phyloP scores from a whole-genome alignment of 2,797 vertebrate species.

The Anas flavirostris region DNA sequence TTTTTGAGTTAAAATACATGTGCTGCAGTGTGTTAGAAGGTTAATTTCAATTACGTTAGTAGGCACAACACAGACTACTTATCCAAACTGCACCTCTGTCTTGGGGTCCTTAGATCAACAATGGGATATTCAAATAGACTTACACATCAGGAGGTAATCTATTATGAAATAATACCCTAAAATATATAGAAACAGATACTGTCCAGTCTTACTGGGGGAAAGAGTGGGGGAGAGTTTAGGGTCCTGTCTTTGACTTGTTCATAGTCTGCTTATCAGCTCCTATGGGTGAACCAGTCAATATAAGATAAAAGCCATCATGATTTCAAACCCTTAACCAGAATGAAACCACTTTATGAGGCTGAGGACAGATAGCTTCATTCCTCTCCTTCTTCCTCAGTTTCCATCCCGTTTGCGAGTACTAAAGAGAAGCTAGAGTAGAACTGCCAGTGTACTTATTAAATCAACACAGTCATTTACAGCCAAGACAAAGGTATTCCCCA shows the following conservation, averaged over 20 bases:
- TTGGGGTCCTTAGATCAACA: background rate
- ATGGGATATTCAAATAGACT: background rate
- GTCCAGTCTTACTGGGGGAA: background rate
- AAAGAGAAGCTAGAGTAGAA: background rate
- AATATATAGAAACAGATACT: background rate
- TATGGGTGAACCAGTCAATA: background rate
- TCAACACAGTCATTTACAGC: slow-evolving; percentile 47
- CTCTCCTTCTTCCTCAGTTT: background rate
- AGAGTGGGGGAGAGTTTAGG: background rate
- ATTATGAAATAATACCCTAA: background rate
- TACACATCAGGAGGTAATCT: background rate
- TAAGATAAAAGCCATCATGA: background rate
- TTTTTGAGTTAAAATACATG: background rate
- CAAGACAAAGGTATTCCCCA: slow-evolving; percentile 38
- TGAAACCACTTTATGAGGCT: background rate
- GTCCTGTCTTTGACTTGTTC: background rate
- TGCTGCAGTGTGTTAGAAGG: background rate
- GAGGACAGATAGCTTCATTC: background rate
- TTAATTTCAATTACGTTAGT: background rate
- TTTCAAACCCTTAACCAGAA: background rate
- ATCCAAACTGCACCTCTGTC: background rate
- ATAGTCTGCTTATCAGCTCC: background rate
- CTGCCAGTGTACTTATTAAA: slow-evolving; percentile 37
- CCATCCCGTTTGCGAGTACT: background rate
- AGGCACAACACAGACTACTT: background rate